Evolutionary conservation across 1,140 invertebrate genomes (phyloP), one percentile per base, ranked within the genome.

Genomic region (Cephus cinctus): DNA sequence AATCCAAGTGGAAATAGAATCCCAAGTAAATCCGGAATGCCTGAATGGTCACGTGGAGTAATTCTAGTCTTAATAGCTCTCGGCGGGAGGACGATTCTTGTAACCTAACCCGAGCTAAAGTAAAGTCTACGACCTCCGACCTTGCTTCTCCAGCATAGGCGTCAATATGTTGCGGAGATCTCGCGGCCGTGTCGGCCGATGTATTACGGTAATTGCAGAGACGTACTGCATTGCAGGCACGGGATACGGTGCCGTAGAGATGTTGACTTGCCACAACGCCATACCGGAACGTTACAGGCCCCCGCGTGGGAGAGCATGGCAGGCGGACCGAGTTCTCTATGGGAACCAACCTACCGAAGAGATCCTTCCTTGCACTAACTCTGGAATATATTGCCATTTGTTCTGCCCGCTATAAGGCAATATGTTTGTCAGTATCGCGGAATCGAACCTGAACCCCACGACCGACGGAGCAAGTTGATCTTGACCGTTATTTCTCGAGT

Each of bases 131-230:
- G 48, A 43, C 48, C 48, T 43, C 11, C 23, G 48, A 43, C 48
- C 40, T 27, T 23, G 41, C 20, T 50, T 43, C 48, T 15, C 18
- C 21, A 32, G 48, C 25, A 43, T 43, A 50, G 41, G 48, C 48
- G 32, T 43, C 48, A 50, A 43, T 50, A 50, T 34, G 27, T 43
- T 38, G 38, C 16, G 22, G 47, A 47, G 34, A 47, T 41, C 44
- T 47, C 50, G 46, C 53, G 43, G 50, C 40, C 32, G 48, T 56
- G 49, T 56, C 43, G 23, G 56, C 52, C 54, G 59, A 56, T 65
- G 63, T 66, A 66, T 68, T 66, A 63, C 63, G 61, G 63, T 68
- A 68, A 68, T 68, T 68, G 63, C 65, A 52, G 45, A 60, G 58
- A 16, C 22, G 21, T 36, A 36, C 14, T 36, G 34, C 34, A 36